Evolutionary conservation across 2,888 invertebrate genomes (phyloP), one percentile per base, ranked within the genome.

Genomic region (Drosophila kanekoi): DNA sequence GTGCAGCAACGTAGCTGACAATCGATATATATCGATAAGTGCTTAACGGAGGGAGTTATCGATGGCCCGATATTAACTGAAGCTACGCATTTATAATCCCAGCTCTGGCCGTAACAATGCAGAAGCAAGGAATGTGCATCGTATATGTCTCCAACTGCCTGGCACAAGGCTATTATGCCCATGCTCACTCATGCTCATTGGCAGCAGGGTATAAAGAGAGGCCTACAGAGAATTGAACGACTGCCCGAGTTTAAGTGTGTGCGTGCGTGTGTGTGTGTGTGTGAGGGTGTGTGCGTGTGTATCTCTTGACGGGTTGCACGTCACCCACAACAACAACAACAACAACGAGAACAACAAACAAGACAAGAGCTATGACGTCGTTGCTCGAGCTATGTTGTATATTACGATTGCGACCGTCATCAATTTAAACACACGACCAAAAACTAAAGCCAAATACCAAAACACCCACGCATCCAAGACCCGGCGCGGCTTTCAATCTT

Each of bases 401-500:
- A 60, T 74, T 61, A 56, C 52, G 56, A 53, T 61, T 70, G 65
- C 65, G 70, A 70, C 59, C 75, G 73, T 75, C 73, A 75, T 74
- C 65, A 75, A 74, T 70, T 70, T 44, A 51, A 56, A 59, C 41
- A 37, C n/a, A 23, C 59, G 23, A 52, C 28, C 59, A 51, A 66
- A 18, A 44, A 45, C 49, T 28, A 40, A 58, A 37, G 13, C 8
- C 28, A 48, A 66, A 66, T 53, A 49, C 16, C 47, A 43, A 18
- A 18, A n/a, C 53, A 16, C 37, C 13, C 14, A 8, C n/a, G 38
- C 16, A 4, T 2, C 8, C 23, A 23, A 8, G 23, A 1, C 23
- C 8, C 28, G 28, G 8, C 28, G 28, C 33, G 20, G 16, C 20
- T 40, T 40, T n/a, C 9, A 45, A 47, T 60, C 45, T 69, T 67